Conservation (phyloP, 2,797 vertebrate species). For the Melanotaenia trifasciata region DNA sequence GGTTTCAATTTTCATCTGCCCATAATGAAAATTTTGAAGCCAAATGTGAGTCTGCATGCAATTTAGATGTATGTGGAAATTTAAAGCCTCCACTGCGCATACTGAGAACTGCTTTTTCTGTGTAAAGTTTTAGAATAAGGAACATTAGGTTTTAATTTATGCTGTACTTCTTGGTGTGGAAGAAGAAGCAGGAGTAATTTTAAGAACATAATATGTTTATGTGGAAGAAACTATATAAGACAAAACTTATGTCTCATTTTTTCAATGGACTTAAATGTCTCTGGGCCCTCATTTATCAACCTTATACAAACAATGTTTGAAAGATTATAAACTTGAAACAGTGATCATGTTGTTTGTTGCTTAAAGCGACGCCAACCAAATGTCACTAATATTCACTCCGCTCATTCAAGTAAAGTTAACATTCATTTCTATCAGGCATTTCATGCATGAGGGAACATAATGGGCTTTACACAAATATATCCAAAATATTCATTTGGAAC, state of each 20-base stretch:
- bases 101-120: not conserved
- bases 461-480: no score
- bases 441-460: no score
- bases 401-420: no score
- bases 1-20: constrained; percentile 17
- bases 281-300: no score
- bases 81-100: not conserved
- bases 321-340: no score
- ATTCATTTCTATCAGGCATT: no score
- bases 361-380: no score
- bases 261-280: not conserved
- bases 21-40: not conserved
- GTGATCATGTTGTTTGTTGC: no score
- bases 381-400: no score
- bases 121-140: not conserved
- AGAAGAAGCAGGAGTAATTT: not conserved
- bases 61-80: not conserved
- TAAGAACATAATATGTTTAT: not conserved
- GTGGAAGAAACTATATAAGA: constrained; percentile 2
- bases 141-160: not conserved
- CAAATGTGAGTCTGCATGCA: not conserved
- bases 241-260: not conserved
- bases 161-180: not conserved
- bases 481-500: no score
- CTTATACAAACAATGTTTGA: no score